These are phyloP conservation scores for Gastrophysa polygoni DNA, from an alignment of 2,888 invertebrate genomes.

Conservation along the genomic window DNA sequence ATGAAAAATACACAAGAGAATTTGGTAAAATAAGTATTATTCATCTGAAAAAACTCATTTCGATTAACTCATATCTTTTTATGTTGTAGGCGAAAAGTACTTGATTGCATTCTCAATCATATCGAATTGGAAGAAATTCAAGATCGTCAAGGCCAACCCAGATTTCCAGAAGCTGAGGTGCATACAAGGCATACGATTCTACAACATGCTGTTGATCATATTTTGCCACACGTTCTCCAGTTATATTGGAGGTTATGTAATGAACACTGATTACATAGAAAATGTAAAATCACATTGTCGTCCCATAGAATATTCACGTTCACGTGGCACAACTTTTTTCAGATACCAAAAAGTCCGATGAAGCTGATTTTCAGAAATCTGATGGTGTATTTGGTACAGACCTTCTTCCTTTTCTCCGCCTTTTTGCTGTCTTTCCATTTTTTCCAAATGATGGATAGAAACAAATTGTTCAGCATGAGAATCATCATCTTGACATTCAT, in stretches of 20 bases:
- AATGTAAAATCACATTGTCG: constrained; percentile 22
- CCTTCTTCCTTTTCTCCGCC: constrained; percentile 40
- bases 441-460: constrained; percentile 35
- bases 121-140: constrained; percentile 35
- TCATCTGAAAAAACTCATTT: not conserved
- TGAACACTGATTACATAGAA: constrained; percentile 36
- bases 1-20: not conserved
- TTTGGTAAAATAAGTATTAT: constrained; percentile 10
- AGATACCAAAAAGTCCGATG: constrained; percentile 32
- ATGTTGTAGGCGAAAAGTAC: constrained; percentile 28
- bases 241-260: constrained; percentile 36
- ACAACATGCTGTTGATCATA: constrained; percentile 39
- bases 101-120: constrained; percentile 35
- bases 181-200: constrained; percentile 43
- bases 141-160: constrained; percentile 16
- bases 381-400: constrained; percentile 40
- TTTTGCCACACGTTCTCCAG: constrained; percentile 39
- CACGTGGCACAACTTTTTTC: constrained; percentile 16
- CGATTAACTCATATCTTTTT: not conserved
- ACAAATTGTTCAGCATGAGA: constrained; percentile 18
- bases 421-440: constrained; percentile 42
- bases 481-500: constrained; percentile 27
- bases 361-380: constrained; percentile 30
- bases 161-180: constrained; percentile 39
- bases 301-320: not conserved